Conservation (phyloP, 2,797 vertebrate species). For the Spinus olivaceus region DNA sequence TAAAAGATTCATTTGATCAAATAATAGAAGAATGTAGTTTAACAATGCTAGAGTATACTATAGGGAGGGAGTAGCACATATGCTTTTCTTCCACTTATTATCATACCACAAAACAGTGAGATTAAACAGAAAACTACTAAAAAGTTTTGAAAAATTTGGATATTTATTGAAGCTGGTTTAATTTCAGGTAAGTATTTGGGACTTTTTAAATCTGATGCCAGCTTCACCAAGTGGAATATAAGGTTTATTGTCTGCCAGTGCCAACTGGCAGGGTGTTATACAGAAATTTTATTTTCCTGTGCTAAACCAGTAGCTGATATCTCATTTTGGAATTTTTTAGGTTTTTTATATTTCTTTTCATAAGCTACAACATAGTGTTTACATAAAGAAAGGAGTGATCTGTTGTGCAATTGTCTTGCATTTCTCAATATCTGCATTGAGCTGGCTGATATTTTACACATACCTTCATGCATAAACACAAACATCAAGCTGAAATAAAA, state of each 20-base stretch:
- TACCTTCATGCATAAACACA: neutral
- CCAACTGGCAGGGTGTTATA: neutral
- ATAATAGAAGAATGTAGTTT: neutral
- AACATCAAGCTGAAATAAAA: slow-evolving; percentile 3
- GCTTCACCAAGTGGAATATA: neutral
- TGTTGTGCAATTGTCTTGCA: neutral
- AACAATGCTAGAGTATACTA: neutral
- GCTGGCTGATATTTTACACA: neutral
- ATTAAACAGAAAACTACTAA: neutral
- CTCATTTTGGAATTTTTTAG: neutral
- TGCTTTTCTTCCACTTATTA: neutral
- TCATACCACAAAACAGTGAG: neutral
- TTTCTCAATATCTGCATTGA: neutral
- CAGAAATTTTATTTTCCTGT: neutral
- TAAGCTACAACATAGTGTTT: neutral
- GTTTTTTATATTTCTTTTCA: neutral
- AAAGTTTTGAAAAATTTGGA: neutral
- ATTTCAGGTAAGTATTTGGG: neutral
- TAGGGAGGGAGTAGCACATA: neutral
- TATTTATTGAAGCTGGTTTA: neutral
- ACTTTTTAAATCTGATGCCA: neutral
- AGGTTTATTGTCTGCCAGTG: neutral
- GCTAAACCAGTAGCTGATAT: neutral
- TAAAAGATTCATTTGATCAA: neutral
- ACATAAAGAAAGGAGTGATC: neutral